phyloP scores from a whole-genome alignment of 1,140 invertebrate genomes.

The Latrodectus geometricus region DNA sequence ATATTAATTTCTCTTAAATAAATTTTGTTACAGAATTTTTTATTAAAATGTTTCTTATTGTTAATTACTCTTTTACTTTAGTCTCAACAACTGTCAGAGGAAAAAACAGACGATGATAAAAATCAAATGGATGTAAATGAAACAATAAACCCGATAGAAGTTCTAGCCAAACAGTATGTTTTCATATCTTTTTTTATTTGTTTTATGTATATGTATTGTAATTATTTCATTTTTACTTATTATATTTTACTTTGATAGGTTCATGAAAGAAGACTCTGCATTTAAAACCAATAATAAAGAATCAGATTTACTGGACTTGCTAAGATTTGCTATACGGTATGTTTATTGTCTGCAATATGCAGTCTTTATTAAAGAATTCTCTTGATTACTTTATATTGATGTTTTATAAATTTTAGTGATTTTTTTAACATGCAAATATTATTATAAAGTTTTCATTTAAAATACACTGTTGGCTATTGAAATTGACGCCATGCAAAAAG shows the following conservation, averaged over 20 bases:
- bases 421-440: no score
- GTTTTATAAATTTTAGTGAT: no score
- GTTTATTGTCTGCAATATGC: background rate
- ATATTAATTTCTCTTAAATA: no score
- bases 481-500: no score
- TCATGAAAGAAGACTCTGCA: conserved; percentile 3
- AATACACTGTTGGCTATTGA: no score
- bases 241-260: conserved; percentile 11
- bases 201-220: background rate
- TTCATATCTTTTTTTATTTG: background rate
- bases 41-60: no score
- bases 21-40: no score
- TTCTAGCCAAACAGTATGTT: background rate
- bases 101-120: conserved; percentile 1
- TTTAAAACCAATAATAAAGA: conserved; percentile 16
- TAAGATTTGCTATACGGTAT: conserved; percentile 20
- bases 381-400: no score
- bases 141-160: background rate
- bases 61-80: no score
- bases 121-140: background rate
- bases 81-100: background rate
- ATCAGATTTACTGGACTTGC: conserved; percentile 25
- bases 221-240: background rate
- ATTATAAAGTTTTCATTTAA: no score
- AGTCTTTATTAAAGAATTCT: background rate